These are phyloP conservation scores for Styela plicata DNA, from an alignment of 23 tunicate species.

Conservation along the genomic window DNA sequence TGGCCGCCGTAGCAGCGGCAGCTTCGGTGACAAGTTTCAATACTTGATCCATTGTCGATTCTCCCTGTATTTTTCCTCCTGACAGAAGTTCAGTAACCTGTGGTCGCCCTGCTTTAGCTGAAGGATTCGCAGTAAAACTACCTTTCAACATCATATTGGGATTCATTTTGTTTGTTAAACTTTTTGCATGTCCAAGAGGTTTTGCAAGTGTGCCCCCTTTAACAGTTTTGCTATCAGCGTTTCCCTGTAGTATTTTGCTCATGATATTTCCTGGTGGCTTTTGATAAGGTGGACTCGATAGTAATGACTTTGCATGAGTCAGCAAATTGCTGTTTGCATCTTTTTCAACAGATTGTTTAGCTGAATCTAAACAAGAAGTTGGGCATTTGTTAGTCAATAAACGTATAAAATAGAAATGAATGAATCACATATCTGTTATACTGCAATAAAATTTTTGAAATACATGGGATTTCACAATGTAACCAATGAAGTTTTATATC, in stretches of 20 bases:
- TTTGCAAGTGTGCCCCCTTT: neutral
- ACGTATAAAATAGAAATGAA: too few species aligned
- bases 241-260: neutral
- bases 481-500: too few species aligned
- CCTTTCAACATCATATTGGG: neutral
- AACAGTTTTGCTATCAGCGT: neutral
- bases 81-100: constrained; percentile 29
- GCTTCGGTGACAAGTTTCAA: constrained; percentile 24
- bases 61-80: neutral
- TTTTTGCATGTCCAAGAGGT: neutral
- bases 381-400: too few species aligned
- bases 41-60: constrained; percentile 10
- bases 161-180: neutral
- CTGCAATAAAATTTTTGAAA: too few species aligned
- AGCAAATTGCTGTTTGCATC: constrained; percentile 11
- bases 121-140: constrained; percentile 19
- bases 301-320: neutral
- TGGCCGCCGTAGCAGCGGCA: constrained; percentile 25
- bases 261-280: constrained; percentile 8
- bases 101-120: neutral
- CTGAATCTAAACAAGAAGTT: too few species aligned
- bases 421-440: too few species aligned
- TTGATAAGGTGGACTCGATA: constrained; percentile 37
- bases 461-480: too few species aligned
- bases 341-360: neutral